Evolutionary conservation across 64 coral and sea anemone species (phyloP), one percentile per base, ranked within the genome.

Genomic region (Actinia equina): DNA sequence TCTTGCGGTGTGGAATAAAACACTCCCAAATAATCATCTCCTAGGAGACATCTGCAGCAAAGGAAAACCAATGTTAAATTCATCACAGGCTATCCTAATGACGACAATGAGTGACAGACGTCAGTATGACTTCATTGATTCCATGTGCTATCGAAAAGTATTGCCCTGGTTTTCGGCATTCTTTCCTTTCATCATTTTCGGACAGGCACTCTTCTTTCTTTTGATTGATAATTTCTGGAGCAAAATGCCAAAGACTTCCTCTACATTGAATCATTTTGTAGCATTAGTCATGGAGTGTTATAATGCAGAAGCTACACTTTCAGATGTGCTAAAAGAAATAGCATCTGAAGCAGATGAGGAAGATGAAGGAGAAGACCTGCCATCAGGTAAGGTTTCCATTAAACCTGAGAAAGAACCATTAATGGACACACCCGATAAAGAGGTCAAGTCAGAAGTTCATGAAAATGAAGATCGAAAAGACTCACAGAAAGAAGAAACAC

Each of bases 221-320:
- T 52, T 93, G 7, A 17, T 94, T 77, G 83, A 89, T 20, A 94
- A 94, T 84, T 71, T 94, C 84, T 94, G 92, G 92, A 18, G 86
- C 7, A 94, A 86, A 59, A 90, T 67, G 59, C 88, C 88, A 0
- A 18, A 6, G 18, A 90, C 92, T 15, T 86, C 92, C 20, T 71
- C 83, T 52, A 80, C 44, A 11, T 17, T 94, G 18, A 87, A 94
- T 22, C 77, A 89, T 55, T 94, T 94, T 87, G 42, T 89, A 71
- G 41, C 9, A 22, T 76, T 94, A 17, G 83, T 86, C 1, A 86
- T 70, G 42, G 92, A 94, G 59, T 89, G 92, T n/a, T 82, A 49
- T 22, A 89, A 94, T 71, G 60, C 83, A n/a, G n/a, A 46, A 43
- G 91, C 52, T 1, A 93, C 87, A 44, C 71, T 43, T 25, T 18